Evolutionary conservation across 2,888 invertebrate species (phyloP).

Genomic region (Sipha maydis): DNA sequence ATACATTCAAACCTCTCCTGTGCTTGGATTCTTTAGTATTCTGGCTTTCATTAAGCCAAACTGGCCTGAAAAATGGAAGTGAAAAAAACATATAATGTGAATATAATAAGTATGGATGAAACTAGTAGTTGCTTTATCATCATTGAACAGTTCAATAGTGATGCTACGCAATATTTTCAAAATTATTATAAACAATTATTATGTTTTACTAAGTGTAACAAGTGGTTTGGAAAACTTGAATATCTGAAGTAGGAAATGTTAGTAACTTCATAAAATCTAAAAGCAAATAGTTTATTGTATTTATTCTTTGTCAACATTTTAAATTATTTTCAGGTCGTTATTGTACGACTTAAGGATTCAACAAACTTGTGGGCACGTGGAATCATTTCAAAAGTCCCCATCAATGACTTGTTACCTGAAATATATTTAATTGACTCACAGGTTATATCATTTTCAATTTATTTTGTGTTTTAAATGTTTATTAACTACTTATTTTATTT

Average conservation of each 20-base stretch:
- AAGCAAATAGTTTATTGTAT: neutral
- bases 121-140: neutral
- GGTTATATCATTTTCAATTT: neutral
- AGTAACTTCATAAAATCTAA: neutral
- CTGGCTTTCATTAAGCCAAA: too few relatives aligned
- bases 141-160: neutral
- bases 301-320: neutral
- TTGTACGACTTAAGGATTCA: neutral
- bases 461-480: neutral
- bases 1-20: too few relatives aligned
- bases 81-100: neutral
- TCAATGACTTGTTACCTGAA: neutral
- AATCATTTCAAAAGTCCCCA: neutral
- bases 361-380: neutral
- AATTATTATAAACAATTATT: neutral
- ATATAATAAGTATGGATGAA: neutral
- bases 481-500: neutral
- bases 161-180: neutral
- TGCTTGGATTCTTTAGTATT: too few relatives aligned
- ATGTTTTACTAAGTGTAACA: neutral
- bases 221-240: conserved; percentile 25
- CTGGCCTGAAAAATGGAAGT: neutral
- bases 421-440: conserved; percentile 39
- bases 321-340: conserved; percentile 23
- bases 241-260: conserved; percentile 16